phyloP scores from a whole-genome alignment of 2,888 invertebrate genomes.

The Athripsodes cinereus region DNA sequence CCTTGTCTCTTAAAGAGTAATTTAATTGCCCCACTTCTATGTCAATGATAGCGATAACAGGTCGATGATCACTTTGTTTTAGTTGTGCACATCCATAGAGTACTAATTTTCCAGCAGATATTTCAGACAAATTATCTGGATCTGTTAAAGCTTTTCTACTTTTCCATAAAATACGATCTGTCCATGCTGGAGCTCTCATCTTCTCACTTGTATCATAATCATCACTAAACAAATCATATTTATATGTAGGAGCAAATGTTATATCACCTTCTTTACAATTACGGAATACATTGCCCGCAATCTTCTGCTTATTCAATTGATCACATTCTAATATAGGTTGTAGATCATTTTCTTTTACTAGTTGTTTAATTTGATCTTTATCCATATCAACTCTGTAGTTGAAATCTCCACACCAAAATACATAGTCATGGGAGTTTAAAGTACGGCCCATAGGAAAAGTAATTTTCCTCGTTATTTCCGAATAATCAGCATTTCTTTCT shows the following conservation, averaged over 20 bases:
- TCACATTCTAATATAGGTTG: slow-evolving; percentile 75
- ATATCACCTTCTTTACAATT: slow-evolving; percentile 91
- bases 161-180: slow-evolving; percentile 94
- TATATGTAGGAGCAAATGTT: slow-evolving; percentile 93
- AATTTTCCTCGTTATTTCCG: slow-evolving; percentile 88
- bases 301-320: slow-evolving; percentile 79
- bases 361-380: slow-evolving; percentile 86
- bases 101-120: slow-evolving; percentile 72
- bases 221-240: slow-evolving; percentile 97
- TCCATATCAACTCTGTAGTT: slow-evolving; percentile 97
- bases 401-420: slow-evolving; percentile 99
- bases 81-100: slow-evolving; percentile 92
- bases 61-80: slow-evolving; percentile 96
- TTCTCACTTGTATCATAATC: slow-evolving; percentile 99
- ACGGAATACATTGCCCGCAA: slow-evolving; percentile 78
- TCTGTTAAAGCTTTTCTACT: slow-evolving; percentile 69
- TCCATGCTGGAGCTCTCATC: slow-evolving; percentile 95
- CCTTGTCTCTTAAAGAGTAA: slow-evolving; percentile 65
- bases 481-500: slow-evolving; percentile 95
- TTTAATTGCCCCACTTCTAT: slow-evolving; percentile 80
- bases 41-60: slow-evolving; percentile 88
- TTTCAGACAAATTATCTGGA: slow-evolving; percentile 57
- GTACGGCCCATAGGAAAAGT: slow-evolving; percentile 89
- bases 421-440: slow-evolving; percentile 92
- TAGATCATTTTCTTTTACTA: slow-evolving; percentile 70